Evolutionary conservation across 2,113 vertebrate genomes (phyloP).

Genomic region (Oriolus oriolus): DNA sequence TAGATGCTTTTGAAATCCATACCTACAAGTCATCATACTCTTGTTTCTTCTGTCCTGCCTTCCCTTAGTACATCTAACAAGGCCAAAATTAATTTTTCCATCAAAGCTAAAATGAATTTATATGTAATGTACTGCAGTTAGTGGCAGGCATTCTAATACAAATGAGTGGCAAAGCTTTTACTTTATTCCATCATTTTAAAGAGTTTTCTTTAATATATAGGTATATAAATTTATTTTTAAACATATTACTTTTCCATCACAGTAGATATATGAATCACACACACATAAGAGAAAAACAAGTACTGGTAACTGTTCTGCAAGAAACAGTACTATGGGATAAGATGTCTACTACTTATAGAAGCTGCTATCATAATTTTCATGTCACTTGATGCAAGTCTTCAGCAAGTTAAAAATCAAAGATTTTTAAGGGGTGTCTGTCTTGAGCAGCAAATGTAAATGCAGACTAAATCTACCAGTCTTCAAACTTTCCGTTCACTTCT

Average conservation of each 20-base stretch:
- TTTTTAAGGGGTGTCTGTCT: neutral
- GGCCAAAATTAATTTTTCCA: neutral
- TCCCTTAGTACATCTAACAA: neutral
- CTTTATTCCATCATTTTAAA: neutral
- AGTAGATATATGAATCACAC: neutral
- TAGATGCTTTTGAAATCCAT: neutral
- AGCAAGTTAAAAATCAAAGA: neutral
- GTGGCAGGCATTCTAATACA: neutral
- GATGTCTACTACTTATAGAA: neutral
- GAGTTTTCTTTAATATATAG: neutral
- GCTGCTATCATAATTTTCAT: neutral
- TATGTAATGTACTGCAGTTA: neutral
- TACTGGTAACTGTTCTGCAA: neutral
- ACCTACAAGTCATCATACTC: neutral
- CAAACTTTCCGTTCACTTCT: neutral
- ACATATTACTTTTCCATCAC: neutral
- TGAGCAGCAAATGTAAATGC: neutral
- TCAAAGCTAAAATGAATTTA: neutral
- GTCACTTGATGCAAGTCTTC: neutral
- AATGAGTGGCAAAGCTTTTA: neutral
- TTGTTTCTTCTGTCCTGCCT: neutral
- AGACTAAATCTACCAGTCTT: neutral
- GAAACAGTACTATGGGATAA: neutral
- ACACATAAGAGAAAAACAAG: neutral
- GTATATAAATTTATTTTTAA: neutral